Evolutionary conservation across 2,113 vertebrate genomes (phyloP).

Genomic region (Trachemys scripta): DNA sequence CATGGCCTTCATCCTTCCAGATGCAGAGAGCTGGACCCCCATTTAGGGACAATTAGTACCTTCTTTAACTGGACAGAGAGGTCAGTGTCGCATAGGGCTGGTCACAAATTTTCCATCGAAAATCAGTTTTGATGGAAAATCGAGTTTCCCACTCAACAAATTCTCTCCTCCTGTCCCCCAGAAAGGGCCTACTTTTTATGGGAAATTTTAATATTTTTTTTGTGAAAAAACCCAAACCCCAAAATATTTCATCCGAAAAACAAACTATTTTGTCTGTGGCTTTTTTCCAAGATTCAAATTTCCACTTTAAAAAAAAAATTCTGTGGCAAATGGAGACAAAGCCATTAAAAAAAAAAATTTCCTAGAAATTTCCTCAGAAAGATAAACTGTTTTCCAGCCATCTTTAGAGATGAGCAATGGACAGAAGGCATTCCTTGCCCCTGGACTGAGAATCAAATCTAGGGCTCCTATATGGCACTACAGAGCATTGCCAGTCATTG

Average conservation of each 20-base stretch:
- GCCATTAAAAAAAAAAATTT: neutral
- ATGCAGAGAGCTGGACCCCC: neutral
- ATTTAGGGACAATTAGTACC: neutral
- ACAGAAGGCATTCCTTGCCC: neutral
- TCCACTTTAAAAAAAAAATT: neutral
- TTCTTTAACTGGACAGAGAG: neutral
- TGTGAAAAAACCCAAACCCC: neutral
- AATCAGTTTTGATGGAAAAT: neutral
- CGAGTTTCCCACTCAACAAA: neutral
- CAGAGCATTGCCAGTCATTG: neutral
- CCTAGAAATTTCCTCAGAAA: neutral
- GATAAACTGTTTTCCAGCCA: neutral
- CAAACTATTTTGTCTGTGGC: neutral
- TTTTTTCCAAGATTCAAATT: neutral
- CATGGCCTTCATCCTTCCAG: neutral
- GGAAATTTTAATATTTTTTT: neutral
- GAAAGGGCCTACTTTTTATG: neutral
- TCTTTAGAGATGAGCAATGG: neutral
- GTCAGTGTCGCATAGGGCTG: neutral
- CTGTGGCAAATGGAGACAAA: neutral
- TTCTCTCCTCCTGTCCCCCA: neutral
- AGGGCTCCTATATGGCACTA: neutral
- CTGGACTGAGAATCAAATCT: neutral
- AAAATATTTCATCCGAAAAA: neutral
- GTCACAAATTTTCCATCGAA: neutral